phyloP scores from a whole-genome alignment of 1,140 invertebrate species.

The Potamilus streckersoni region DNA sequence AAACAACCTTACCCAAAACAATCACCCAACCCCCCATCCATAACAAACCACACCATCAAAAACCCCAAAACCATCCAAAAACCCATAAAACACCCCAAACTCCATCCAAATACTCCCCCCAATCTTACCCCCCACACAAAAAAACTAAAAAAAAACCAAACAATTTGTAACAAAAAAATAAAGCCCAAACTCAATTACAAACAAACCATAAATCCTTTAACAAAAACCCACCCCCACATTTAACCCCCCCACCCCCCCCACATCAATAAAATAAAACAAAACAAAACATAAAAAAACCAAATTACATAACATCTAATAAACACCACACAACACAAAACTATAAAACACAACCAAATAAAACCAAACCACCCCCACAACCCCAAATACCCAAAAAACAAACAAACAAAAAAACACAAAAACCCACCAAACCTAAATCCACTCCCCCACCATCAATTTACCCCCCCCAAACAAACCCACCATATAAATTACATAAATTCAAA shows the following conservation, averaged over 20 bases:
- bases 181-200: no score
- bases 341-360: not conserved
- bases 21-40: not conserved
- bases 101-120: not conserved
- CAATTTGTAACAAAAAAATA: no score
- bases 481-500: not conserved
- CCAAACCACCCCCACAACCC: not conserved
- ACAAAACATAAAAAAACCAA: no score
- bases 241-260: no score
- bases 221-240: no score
- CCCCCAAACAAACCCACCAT: not conserved
- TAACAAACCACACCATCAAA: not conserved
- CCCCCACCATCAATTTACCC: not conserved
- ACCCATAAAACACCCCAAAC: not conserved
- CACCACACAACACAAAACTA: no score
- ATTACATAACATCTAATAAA: no score
- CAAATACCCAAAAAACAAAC: not conserved
- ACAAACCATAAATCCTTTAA: no score
- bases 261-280: no score
- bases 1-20: not conserved
- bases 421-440: not conserved
- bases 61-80: not conserved
- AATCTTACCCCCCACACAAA: no score
- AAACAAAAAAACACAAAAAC: not conserved
- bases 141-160: no score